Conservation (phyloP, 2,113 vertebrate genomes). For the Podilymbus podiceps region DNA sequence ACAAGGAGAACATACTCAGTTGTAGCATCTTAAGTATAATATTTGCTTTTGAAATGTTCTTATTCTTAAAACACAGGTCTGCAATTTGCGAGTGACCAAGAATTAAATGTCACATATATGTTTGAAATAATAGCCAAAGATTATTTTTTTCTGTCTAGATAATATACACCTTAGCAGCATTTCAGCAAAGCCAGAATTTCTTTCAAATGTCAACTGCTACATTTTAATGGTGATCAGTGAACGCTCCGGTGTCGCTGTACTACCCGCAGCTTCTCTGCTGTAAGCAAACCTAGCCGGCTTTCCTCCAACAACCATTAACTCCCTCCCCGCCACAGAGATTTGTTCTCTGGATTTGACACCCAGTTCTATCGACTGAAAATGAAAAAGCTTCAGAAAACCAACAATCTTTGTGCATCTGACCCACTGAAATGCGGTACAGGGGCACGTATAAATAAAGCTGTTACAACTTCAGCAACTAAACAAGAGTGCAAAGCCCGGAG, state of each 20-base stretch:
- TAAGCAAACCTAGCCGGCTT: not conserved
- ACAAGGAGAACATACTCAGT: not conserved
- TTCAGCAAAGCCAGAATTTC: not conserved
- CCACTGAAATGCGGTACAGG: rapidly evolving
- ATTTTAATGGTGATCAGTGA: not conserved
- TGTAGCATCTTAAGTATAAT: not conserved
- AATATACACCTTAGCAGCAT: not conserved
- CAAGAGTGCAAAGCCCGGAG: not conserved
- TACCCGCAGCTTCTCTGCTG: not conserved
- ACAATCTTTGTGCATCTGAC: not conserved
- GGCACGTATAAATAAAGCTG: not conserved
- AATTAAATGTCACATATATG: rapidly evolving
- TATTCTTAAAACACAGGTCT: not conserved
- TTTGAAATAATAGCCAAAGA: not conserved
- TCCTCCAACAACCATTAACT: not conserved
- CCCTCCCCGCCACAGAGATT: not conserved
- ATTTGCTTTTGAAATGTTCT: not conserved
- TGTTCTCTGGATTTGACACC: not conserved
- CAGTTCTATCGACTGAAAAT: rapidly evolving
- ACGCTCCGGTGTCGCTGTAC: not conserved
- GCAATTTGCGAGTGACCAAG: not conserved
- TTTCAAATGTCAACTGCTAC: not conserved
- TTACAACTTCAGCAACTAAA: not conserved
- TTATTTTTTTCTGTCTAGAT: not conserved
- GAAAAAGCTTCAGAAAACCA: not conserved